Evolutionary conservation across 2,113 vertebrate species (phyloP).

Genomic region (Climacteris rufus): DNA sequence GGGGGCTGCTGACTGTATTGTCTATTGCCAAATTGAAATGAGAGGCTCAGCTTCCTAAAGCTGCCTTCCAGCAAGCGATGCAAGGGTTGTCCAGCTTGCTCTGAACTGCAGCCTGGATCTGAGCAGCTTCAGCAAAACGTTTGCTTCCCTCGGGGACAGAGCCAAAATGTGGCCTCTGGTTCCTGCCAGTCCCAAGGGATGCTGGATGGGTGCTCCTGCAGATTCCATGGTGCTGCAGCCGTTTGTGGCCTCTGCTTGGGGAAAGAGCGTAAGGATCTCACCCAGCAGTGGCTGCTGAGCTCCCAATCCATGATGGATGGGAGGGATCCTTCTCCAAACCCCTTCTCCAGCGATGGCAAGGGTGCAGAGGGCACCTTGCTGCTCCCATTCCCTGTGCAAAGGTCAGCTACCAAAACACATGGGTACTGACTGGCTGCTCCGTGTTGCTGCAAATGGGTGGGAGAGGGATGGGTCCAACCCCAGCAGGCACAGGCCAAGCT

Average conservation of each 20-base stretch:
- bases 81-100: fast-evolving
- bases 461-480: neutral
- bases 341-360: neutral
- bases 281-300: neutral
- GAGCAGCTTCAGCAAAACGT: neutral
- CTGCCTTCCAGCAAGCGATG: neutral
- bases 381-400: neutral
- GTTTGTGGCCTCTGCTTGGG: neutral
- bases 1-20: neutral
- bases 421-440: neutral
- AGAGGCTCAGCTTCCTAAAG: neutral
- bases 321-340: neutral
- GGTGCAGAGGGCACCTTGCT: neutral
- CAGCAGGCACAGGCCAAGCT: fast-evolving
- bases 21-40: neutral
- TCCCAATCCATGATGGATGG: fast-evolving
- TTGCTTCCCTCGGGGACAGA: neutral
- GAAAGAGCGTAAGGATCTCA: neutral
- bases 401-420: neutral
- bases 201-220: neutral
- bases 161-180: fast-evolving
- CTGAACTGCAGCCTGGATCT: neutral
- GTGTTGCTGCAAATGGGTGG: neutral
- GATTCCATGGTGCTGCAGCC: neutral
- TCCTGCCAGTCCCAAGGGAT: neutral